phyloP scores from a whole-genome alignment of 2,797 vertebrate genomes.

The Semotilus atromaculatus region DNA sequence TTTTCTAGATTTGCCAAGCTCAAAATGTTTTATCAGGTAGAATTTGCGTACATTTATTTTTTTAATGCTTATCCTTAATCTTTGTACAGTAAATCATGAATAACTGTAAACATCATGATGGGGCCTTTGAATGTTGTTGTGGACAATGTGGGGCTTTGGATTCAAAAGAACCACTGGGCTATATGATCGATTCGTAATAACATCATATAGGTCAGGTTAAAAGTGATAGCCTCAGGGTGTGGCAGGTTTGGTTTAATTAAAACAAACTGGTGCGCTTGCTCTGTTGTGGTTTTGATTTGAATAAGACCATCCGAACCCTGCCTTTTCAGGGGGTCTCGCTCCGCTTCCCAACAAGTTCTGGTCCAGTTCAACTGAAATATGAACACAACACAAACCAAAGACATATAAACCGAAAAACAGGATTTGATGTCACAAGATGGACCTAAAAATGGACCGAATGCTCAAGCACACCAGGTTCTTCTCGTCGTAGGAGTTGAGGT shows the following conservation, averaged over 20 bases:
- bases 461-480: not conserved
- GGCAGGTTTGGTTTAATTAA: too few species aligned
- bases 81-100: not conserved
- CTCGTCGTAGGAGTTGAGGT: not conserved
- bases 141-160: not conserved
- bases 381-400: not conserved
- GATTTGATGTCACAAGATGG: not conserved
- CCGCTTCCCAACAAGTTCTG: not conserved
- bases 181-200: too few species aligned
- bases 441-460: not conserved
- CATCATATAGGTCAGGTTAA: too few species aligned
- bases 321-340: not conserved
- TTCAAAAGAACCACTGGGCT: too few species aligned
- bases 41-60: not conserved
- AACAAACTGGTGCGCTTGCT: too few species aligned
- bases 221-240: too few species aligned
- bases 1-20: not conserved
- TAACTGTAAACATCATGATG: not conserved
- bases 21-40: not conserved
- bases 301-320: too few species aligned
- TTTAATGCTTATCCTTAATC: not conserved
- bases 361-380: not conserved
- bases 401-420: not conserved
- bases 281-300: too few species aligned
- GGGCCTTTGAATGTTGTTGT: not conserved